Conservation (phyloP, 2,113 vertebrate genomes). For the Ammodytes dubius region DNA sequence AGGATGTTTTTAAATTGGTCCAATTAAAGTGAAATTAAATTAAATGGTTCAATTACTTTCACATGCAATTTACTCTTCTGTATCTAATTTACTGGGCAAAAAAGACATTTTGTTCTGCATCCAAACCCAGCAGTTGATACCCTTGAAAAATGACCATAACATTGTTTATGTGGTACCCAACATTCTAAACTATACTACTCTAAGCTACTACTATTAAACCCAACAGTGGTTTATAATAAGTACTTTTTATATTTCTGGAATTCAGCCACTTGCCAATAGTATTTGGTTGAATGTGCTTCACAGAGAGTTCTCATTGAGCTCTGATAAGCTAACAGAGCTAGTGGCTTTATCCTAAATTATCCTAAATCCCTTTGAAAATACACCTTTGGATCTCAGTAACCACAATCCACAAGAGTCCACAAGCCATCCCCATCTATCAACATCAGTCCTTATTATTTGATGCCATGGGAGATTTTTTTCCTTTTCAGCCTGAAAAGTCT, state of each 20-base stretch:
- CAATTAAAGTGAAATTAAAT: too few species aligned
- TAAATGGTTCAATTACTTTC: too few species aligned
- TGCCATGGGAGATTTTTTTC: not conserved
- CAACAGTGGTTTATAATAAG: not conserved
- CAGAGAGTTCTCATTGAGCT: not conserved
- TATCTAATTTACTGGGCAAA: too few species aligned
- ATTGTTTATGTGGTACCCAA: too few species aligned
- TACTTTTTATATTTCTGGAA: not conserved
- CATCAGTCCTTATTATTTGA: not conserved
- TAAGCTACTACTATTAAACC: not conserved
- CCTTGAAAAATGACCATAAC: too few species aligned
- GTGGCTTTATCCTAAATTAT: not conserved
- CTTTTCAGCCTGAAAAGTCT: not conserved
- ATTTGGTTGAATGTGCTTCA: not conserved
- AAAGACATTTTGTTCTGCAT: too few species aligned
- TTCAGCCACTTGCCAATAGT: not conserved
- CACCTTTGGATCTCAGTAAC: not conserved
- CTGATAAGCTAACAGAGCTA: not conserved
- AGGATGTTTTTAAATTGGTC: too few species aligned
- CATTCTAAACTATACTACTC: not conserved
- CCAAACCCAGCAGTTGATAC: too few species aligned
- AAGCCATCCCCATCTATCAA: not conserved
- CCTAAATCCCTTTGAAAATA: conserved; percentile 16
- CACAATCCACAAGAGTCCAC: not conserved
- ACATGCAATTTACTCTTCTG: too few species aligned